A percentile compares a stretch with the other conserved stretches of the same genome.
phyloP scores from a whole-genome alignment of 2,797 vertebrate species.

The Lepilemur ruficaudatus region DNA sequence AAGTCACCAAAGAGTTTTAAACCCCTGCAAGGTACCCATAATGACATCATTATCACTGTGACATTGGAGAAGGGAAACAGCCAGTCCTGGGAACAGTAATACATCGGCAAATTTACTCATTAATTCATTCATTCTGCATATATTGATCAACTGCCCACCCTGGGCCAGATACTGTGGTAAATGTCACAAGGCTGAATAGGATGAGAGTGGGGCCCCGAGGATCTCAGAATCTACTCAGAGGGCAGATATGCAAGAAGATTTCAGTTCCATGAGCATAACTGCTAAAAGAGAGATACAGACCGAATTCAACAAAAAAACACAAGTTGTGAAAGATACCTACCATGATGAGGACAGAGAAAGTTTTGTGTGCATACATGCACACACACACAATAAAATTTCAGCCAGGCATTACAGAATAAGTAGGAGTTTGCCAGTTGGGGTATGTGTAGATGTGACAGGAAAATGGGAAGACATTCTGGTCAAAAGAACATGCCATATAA shows the following conservation, averaged over 20 bases:
- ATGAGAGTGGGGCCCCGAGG: neutral
- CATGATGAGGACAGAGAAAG: neutral
- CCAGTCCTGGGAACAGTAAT: neutral
- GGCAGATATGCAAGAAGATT: neutral
- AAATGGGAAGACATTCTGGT: neutral
- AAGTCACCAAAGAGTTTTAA: neutral
- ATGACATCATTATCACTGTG: neutral
- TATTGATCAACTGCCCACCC: neutral
- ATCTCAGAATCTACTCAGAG: neutral
- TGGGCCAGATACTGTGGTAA: neutral
- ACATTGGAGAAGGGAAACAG: neutral
- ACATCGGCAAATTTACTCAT: neutral
- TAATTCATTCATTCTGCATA: neutral
- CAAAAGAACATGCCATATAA: neutral
- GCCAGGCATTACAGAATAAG: neutral
- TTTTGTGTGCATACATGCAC: too few species aligned
- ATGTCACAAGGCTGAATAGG: neutral
- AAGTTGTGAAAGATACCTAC: neutral
- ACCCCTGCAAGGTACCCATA: neutral
- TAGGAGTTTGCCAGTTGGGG: too few species aligned
- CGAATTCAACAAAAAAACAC: neutral
- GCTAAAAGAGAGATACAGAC: neutral
- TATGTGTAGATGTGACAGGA: accelerated
- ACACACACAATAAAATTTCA: neutral
- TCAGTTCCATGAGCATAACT: neutral